Evolutionary conservation across 2,888 invertebrate species (phyloP).

Genomic region (Cyrtodaria siliqua): DNA sequence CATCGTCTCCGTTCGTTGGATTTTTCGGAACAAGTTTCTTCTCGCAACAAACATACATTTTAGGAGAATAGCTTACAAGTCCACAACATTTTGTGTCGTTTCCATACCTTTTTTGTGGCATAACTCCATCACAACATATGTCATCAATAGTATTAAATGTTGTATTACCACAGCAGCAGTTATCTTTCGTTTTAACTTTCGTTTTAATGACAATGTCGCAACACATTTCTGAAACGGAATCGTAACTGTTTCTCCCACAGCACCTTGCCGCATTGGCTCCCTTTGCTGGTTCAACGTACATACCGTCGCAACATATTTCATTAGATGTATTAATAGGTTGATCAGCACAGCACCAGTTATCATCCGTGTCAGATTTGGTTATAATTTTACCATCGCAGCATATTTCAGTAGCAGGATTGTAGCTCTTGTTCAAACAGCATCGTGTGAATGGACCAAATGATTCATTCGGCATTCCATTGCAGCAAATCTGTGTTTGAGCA

Average conservation of each 20-base stretch:
- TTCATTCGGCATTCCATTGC: slow-evolving; percentile 33
- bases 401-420: slow-evolving; percentile 29
- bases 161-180: slow-evolving; percentile 41
- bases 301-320: slow-evolving; percentile 45
- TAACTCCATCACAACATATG: slow-evolving; percentile 39
- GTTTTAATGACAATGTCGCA: slow-evolving; percentile 28
- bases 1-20: slow-evolving; percentile 27
- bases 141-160: slow-evolving; percentile 30
- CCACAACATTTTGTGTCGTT: slow-evolving; percentile 40
- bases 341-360: slow-evolving; percentile 49
- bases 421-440: slow-evolving; percentile 36
- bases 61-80: slow-evolving; percentile 25
- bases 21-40: slow-evolving; percentile 19
- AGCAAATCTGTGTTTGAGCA: slow-evolving; percentile 30
- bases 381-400: slow-evolving; percentile 42
- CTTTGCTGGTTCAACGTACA: slow-evolving; percentile 5
- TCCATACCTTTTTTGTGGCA: slow-evolving; percentile 26
- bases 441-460: slow-evolving; percentile 16
- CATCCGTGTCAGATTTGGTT: slow-evolving; percentile 19
- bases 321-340: slow-evolving; percentile 24
- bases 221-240: slow-evolving; percentile 36
- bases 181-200: slow-evolving; percentile 34
- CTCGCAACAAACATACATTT: slow-evolving; percentile 37
- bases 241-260: slow-evolving; percentile 38
- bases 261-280: slow-evolving; percentile 27